Evolutionary conservation across 1,140 invertebrate species (phyloP), one percentile per base, ranked within the genome.

Genomic region (Cydia strobilella): DNA sequence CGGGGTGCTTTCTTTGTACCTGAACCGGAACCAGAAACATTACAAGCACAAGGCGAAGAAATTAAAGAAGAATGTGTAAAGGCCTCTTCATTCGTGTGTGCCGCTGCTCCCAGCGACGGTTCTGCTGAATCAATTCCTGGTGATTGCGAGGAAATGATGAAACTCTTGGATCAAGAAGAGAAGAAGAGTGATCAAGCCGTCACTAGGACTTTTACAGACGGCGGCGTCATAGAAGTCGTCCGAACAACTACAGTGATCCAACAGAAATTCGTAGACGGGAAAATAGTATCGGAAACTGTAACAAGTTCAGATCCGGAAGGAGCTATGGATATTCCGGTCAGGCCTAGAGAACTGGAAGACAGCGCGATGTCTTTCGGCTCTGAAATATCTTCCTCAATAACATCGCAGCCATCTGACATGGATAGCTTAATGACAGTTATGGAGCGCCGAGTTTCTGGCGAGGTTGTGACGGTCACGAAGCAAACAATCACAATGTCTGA

Each of bases 221-320:
- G 84, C 10, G 91, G 88, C 42, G 83, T 91, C 35, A 90, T 93
- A 76, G 83, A 94, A 87, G 93, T 94, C 3, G 93, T 94, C 18
- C 90, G 92, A 75, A 94, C 94, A 9, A 94, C 94, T 25, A 94
- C 93, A 72, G 93, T 94, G 1, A 94, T 93, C 79, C 84, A 94
- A 79, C 91, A 94, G 86, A 76, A 88, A 86, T 93, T 94, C 88
- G 82, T 94, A 2, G 92, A 93, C 78, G 90, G 92, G 62, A 93
- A 93, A 83, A 94, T 92, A 89, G 91, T 94, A 10, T 94, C 94
- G n/a, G 93, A 94, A 78, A 94, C 90, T 9, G 88, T 94, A 23
- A 93, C 91, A 2, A 88, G 85, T 74, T 91, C 89, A 15, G 93
- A 94, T 18, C 87, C 82, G 5, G 90, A 92, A 31, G 84, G 83